Base-by-base conservation (phyloP, 2,888 invertebrate genomes). In the Crioceris asparagi region DNA sequence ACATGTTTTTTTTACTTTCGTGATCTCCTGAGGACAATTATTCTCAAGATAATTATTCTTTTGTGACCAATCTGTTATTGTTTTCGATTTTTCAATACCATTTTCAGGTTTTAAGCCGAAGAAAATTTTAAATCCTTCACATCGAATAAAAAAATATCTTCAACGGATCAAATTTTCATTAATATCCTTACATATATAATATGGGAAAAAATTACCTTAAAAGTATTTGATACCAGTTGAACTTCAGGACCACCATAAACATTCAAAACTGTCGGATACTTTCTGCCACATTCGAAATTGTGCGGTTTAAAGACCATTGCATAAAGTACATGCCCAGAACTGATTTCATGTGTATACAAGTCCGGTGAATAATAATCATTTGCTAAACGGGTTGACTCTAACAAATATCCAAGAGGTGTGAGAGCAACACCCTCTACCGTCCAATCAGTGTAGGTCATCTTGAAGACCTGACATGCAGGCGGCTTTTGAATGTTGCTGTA, bases 241-340 rank as follows among this genome's bases (percentile, higher is more conserved):
- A 97, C 93, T 63, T 96, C 94, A 0, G 98, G 98, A 0, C 98
- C 98, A 2, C 94, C 98, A 61, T 98, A 99, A 36, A 99, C 90
- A 65, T 93, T 92, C 33, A 97, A 73, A 41, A 98, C 83, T 11
- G 93, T 92, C 1, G 98, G 96, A 68, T 92, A 91, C 43, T 82
- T 77, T 41, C 66, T 62, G 5, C 74, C 75, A 1, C 69, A 67
- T 43, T 74, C 70, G 52, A 74, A 79, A 59, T 77, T 74, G 56
- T 79, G 78, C 2, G 87, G 88, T 55, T 86, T 83, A 68, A 92
- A 93, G 46, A 93, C 79, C 79, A 94, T 85, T 30, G 93, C 91
- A 53, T 84, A 81, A 38, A 87, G 66, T 11, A 74, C 70, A 51
- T 81, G 78, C 10, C 52, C 85, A 5, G 77, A 75, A 37, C 70